Conservation (phyloP, 1,140 invertebrate genomes). For the fruit fly (Drosophila melanogaster) region DNA sequence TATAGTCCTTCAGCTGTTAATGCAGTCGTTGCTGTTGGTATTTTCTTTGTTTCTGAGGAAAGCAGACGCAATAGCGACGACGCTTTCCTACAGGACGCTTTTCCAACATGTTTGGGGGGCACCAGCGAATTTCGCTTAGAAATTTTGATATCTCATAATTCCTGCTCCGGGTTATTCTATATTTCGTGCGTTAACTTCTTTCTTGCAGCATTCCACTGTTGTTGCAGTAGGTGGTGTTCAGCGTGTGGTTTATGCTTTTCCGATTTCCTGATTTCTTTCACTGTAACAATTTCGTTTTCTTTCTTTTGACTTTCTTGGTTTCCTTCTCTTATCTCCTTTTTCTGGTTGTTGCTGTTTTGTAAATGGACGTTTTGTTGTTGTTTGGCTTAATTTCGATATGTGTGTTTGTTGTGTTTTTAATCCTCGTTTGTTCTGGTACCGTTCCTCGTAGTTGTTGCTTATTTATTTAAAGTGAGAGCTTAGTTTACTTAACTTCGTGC, state of each 20-base stretch:
- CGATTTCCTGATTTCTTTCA: slow-evolving; percentile 10
- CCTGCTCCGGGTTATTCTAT: background rate
- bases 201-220: slow-evolving; percentile 15
- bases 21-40: slow-evolving; percentile 51
- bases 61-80: slow-evolving; percentile 72
- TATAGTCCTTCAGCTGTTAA: slow-evolving; percentile 19
- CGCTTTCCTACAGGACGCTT: slow-evolving; percentile 48
- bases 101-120: slow-evolving; percentile 49
- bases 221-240: background rate
- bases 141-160: slow-evolving; percentile 2
- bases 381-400: slow-evolving; percentile 57
- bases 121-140: background rate
- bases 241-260: background rate
- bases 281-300: slow-evolving; percentile 15
- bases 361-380: slow-evolving; percentile 69
- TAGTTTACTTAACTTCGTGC: slow-evolving; percentile 18
- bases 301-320: slow-evolving; percentile 2
- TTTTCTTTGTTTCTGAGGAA: slow-evolving; percentile 75
- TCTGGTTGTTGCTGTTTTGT: slow-evolving; percentile 48
- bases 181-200: slow-evolving; percentile 13
- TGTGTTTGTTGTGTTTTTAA: slow-evolving; percentile 16
- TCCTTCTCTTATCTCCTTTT: slow-evolving; percentile 2
- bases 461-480: background rate
- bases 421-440: background rate
- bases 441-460: slow-evolving; percentile 8